phyloP scores from a whole-genome alignment of 37 sponge, comb jelly and placozoan genomes.

The Haliclona indistincta region DNA sequence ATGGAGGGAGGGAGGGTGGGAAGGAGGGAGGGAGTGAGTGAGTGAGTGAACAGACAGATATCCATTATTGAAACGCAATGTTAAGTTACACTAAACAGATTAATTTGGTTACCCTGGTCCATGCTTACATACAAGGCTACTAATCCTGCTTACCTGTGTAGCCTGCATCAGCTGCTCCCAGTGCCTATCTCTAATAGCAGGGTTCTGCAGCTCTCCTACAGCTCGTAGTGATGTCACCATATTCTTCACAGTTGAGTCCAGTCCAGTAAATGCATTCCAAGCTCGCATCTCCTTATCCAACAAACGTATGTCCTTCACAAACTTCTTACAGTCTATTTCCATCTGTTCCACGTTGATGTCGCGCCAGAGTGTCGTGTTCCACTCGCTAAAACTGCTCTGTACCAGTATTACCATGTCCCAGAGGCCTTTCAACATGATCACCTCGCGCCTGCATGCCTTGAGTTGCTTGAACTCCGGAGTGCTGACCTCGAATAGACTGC shows the following conservation, averaged over 20 bases:
- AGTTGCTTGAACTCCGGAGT: conserved; percentile 96
- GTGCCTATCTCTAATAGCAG: conserved; percentile 96
- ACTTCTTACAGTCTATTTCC: conserved; percentile 98
- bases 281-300: conserved; percentile 98
- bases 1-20: too few species aligned
- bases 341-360: conserved; percentile 97
- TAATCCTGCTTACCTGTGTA: too few species aligned
- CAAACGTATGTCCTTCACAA: conserved; percentile 94
- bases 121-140: too few species aligned
- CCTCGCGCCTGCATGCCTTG: conserved; percentile 84
- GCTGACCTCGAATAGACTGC: conserved; percentile 93
- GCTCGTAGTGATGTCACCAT: conserved; percentile 99
- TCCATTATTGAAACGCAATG: too few species aligned
- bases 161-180: conserved; percentile 99
- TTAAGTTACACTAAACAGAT: too few species aligned
- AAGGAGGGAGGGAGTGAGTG: too few species aligned
- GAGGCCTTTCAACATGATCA: conserved; percentile 79
- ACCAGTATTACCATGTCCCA: conserved; percentile 94
- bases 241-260: conserved; percentile 96
- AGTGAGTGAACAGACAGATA: not conserved
- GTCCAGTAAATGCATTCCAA: conserved; percentile 92
- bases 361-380: conserved; percentile 96
- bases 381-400: conserved; percentile 82
- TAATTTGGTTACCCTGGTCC: too few species aligned
- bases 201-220: conserved; percentile 98